Evolutionary conservation across 2,797 vertebrate genomes (phyloP).

Genomic region (Synaphobranchus kaupii): DNA sequence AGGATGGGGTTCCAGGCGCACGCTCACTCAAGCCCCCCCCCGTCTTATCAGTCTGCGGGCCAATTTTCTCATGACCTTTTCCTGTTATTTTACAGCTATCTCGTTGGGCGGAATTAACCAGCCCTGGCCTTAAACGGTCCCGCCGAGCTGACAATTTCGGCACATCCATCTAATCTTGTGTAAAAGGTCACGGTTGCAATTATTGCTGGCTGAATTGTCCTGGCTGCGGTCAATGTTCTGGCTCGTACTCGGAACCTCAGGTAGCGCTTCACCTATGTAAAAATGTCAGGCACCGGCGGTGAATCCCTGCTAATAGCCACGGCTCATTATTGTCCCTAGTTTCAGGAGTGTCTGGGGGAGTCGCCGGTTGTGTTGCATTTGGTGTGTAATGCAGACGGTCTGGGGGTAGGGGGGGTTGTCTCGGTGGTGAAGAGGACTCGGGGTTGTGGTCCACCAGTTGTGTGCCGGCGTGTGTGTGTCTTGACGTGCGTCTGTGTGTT

Average conservation of each 20-base stretch:
- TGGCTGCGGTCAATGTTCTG: neutral
- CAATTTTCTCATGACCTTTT: neutral
- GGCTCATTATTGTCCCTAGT: neutral
- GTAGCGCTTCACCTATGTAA: neutral
- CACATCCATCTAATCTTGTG: slow-evolving; percentile 10
- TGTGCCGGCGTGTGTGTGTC: neutral
- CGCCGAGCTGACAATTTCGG: slow-evolving; percentile 15
- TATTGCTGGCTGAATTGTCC: neutral
- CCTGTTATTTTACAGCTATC: neutral
- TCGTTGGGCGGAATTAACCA: neutral
- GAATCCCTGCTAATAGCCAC: neutral
- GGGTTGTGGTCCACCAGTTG: slow-evolving; percentile 10
- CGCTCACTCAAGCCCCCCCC: neutral
- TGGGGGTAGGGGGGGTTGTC: neutral
- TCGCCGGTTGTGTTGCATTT: neutral
- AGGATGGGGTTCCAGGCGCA: neutral
- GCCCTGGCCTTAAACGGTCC: neutral
- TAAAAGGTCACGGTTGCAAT: slow-evolving; percentile 26
- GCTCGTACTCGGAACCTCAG: neutral
- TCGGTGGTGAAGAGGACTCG: slow-evolving; percentile 2
- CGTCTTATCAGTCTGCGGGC: neutral
- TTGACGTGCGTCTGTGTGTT: too few relatives aligned
- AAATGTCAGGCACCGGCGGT: too few relatives aligned
- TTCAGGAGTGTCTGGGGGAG: neutral
- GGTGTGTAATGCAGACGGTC: neutral